Evolutionary conservation across 1,140 invertebrate species (phyloP), one percentile per base, ranked within the genome.

Genomic region (Sminthurides bifidus): DNA sequence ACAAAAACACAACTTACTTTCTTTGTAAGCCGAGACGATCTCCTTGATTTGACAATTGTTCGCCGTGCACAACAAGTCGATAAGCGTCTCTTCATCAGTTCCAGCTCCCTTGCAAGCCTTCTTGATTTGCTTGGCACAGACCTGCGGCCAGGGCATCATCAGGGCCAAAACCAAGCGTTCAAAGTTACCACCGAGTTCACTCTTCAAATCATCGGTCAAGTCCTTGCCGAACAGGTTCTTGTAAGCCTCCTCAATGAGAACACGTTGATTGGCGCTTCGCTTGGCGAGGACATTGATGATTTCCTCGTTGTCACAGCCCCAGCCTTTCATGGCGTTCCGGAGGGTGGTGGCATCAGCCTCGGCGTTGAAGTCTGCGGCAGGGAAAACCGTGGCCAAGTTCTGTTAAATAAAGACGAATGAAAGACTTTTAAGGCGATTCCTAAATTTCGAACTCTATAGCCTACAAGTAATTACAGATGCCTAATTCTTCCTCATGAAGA

Each of bases 201-300:
- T 69, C 61, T 85, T 83, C 17, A 89, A 67, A 63, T 87, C 83
- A 40, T 80, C 78, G 23, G 83, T 77, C 51, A 88, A 66, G 68
- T 87, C 84, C 76, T 93, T 95, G 70, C 92, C 93, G 71, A 87
- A 97, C 65, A 86, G 80, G 43, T 86, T 90, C 75, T 97, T 96
- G 72, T 89, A 98, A 0, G 84, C 81, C 66, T 85, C 81, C 10
- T 84, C 81, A 64, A 98, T 92, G 71, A 95, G 83, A 55, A 90
- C 73, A 61, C 94, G 79, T 72, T 96, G 92, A 15, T 85, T 83
- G 67, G 87, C 87, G 54, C 87, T 87, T 62, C 92, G 79, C 66
- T 84, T 82, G 41, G 85, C 86, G 5, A 96, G 73, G 2, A 95
- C 80, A 66, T 92, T 85, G 65, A 93, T 93, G 65, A 97, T 87